Evolutionary conservation across 1,140 invertebrate genomes (phyloP), one percentile per base, ranked within the genome.

Genomic region (Globodera rostochiensis): DNA sequence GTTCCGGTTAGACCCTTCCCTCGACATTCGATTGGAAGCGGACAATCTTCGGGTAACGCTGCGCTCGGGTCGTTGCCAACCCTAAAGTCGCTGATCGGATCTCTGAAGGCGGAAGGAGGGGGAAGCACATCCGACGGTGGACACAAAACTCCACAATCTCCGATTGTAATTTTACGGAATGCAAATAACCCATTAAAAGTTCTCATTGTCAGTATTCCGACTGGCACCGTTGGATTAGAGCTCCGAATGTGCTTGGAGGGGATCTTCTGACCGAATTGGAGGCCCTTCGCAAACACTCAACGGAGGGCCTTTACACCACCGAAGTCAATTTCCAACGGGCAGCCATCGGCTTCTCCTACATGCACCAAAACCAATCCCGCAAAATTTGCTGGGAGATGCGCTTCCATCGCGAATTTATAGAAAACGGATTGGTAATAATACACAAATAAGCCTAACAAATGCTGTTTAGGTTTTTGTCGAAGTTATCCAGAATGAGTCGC

Each of bases 251-350:
- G 8, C 50, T 67, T 21, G 83, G 83, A 6, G 80, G 85, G 15
- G 85, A 85, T 60, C 73, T 85, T 3, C n/a, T 80, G 11, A 69
- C 53, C 13, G 80, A 86, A 21, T 66, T 85, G 15, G 78, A 80
- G 25, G 81, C 76, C 11, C 71, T 86, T 13, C 45, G 84, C n/a
- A 86, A 87, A 49, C 60, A 79, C 67, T 75, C 70, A 13, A 74
- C 75, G 8, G 77, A 76, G 8, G 84, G 84, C 8, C 49, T 85
- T 3, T 77, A 83, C 13, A 86, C 82, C 6, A 86, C 76, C 45
- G 84, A 85, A 60, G 85, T 86, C 36, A 85, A 85, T 50, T 87
- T 85, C 66, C 74, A 74, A 74, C 75, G 84, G n/a, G 84, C 84
- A 45, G 84, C 84, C 11, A 81, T 85, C 46, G 84, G 77, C 7